Evolutionary conservation across 1,140 invertebrate genomes (phyloP).

Genomic region (Araneus ventricosus): DNA sequence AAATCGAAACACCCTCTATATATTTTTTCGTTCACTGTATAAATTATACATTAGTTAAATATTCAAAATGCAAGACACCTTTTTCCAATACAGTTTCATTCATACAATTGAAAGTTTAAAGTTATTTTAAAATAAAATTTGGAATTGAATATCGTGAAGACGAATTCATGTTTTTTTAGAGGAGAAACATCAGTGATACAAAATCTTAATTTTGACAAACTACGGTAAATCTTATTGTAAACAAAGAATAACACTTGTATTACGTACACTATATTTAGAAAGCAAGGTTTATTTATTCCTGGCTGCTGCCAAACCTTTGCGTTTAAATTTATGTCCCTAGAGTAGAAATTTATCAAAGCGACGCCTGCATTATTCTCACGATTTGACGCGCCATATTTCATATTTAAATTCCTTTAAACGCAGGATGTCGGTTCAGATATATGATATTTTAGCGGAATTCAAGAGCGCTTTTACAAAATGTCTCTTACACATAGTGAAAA

Average conservation of each 20-base stretch:
- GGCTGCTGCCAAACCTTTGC: neutral
- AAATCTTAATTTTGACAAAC: neutral
- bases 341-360: neutral
- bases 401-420: neutral
- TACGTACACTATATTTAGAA: neutral
- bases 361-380: neutral
- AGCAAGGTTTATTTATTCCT: neutral
- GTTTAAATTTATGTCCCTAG: neutral
- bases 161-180: too few relatives aligned
- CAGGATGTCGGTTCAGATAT: neutral
- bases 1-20: too few relatives aligned
- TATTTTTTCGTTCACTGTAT: too few relatives aligned
- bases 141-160: too few relatives aligned
- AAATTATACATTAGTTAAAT: too few relatives aligned
- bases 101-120: too few relatives aligned
- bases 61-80: too few relatives aligned
- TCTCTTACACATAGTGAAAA: neutral
- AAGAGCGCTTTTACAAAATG: neutral
- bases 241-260: neutral
- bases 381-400: slow-evolving; percentile 19
- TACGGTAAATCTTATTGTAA: neutral
- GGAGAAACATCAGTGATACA: too few relatives aligned
- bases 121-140: too few relatives aligned
- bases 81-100: too few relatives aligned
- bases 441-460: neutral